Percentiles rank a stretch among this genome's conserved stretches.
Evolutionary conservation across 2,797 vertebrate species (phyloP).

Genomic region (Spinus pinus): DNA sequence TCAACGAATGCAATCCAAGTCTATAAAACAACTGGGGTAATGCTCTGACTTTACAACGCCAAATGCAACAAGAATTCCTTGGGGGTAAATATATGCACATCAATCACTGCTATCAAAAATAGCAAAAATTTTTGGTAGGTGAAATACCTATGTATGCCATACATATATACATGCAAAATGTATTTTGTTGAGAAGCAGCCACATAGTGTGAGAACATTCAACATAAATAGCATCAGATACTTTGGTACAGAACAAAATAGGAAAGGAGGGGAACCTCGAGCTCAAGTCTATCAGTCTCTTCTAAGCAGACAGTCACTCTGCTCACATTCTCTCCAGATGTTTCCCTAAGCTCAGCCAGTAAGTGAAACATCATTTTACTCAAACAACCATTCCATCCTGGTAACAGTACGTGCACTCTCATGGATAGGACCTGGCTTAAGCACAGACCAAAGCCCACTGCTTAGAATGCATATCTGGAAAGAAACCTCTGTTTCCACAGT

Average conservation of each 20-base stretch:
- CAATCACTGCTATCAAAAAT: neutral
- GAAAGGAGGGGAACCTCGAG: neutral
- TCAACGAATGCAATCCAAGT: neutral
- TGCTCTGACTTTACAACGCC: neutral
- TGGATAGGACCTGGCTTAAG: neutral
- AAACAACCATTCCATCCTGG: neutral
- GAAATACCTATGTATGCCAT: neutral
- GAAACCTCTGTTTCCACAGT: neutral
- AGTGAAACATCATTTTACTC: neutral
- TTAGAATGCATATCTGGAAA: neutral
- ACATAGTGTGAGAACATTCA: neutral
- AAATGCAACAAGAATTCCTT: neutral
- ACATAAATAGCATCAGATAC: neutral
- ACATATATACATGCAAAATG: neutral
- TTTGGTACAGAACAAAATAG: neutral
- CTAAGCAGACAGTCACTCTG: neutral
- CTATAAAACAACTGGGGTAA: neutral
- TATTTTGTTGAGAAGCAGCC: neutral
- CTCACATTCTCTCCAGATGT: neutral
- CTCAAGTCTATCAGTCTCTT: neutral
- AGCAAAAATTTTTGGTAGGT: neutral
- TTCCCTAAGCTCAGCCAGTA: neutral
- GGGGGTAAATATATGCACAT: neutral
- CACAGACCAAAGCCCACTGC: neutral
- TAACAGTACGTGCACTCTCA: neutral